Evolutionary conservation across 2,888 invertebrate species (phyloP), one percentile per base, ranked within the genome.

Genomic region (Lepetodrilus schrolli): DNA sequence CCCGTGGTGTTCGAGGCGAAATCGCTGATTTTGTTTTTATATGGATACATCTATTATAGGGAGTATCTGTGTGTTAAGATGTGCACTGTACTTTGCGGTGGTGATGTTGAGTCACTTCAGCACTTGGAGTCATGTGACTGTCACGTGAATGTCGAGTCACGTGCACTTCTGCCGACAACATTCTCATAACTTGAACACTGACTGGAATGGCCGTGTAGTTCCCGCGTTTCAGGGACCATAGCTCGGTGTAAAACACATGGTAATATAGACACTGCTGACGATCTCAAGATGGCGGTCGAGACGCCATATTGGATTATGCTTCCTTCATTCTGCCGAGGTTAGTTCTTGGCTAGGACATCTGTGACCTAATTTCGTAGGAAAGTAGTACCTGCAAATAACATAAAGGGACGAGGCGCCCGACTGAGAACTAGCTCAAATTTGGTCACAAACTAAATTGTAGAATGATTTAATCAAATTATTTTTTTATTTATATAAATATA

Each of bases 381-480:
- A 30, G 48, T 58, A 58, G 58, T 43, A 58, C 34, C 58, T 30
- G 58, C 30, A 17, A 58, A 58, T 58, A 58, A 23, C 58, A 30
- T 30, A 17, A 3, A 21, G 48, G 30, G 34, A 23, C 34, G 26
- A 13, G 26, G n/a, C 30, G 26, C 34, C 58, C 58, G 58, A 34
- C n/a, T n/a, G 17, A 30, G 26, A 26, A 58, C 17, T 58, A 58
- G 58, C 58, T 58, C 58, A 58, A 58, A 58, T 58, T n/a, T 30
- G 58, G 34, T 58, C 26, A 58, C 58, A 58, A 30, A 58, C 58
- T n/a, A n/a, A n/a, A 58, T 58, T 58, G 26, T 58, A 58, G 58
- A 58, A 17, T 58, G 58, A 30, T 58, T 58, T 58, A 58, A 58
- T 58, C 58, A 58, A 58, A 58, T 58, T 58, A 58, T 58, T 58